phyloP scores from a whole-genome alignment of 1,140 invertebrate species.

The Cyclargus thomasi region DNA sequence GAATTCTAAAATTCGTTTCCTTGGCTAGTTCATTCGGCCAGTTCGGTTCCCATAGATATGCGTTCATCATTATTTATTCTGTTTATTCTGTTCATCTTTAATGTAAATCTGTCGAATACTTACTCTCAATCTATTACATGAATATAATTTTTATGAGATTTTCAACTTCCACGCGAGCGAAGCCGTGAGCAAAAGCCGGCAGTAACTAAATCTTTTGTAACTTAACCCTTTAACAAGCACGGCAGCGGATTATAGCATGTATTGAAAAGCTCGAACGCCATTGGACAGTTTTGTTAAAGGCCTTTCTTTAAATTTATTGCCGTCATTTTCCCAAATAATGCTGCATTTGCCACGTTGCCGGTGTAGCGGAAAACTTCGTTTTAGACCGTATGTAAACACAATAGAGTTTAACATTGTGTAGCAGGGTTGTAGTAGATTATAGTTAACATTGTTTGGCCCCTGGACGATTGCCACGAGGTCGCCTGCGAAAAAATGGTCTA shows the following conservation, averaged over 20 bases:
- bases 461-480: conserved; percentile 52
- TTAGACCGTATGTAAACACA: conserved; percentile 23
- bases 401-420: conserved; percentile 33
- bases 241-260: conserved; percentile 28
- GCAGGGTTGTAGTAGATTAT: neutral
- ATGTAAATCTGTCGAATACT: too few species aligned
- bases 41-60: too few species aligned
- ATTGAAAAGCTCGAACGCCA: conserved; percentile 51
- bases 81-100: too few species aligned
- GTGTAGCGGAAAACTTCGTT: conserved; percentile 7
- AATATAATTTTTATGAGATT: too few species aligned
- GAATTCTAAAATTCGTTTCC: too few species aligned
- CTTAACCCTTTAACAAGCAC: neutral
- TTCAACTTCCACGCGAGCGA: too few species aligned
- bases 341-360: conserved; percentile 34
- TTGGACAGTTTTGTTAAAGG: conserved; percentile 57
- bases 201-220: neutral
- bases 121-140: too few species aligned
- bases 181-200: too few species aligned
- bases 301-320: conserved; percentile 62
- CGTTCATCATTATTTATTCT: too few species aligned
- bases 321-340: conserved; percentile 64
- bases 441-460: conserved; percentile 29
- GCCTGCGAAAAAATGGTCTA: conserved; percentile 52
- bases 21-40: too few species aligned